Base-by-base conservation (phyloP, 2,113 vertebrate species). In the Aspidoscelis tigris region DNA sequence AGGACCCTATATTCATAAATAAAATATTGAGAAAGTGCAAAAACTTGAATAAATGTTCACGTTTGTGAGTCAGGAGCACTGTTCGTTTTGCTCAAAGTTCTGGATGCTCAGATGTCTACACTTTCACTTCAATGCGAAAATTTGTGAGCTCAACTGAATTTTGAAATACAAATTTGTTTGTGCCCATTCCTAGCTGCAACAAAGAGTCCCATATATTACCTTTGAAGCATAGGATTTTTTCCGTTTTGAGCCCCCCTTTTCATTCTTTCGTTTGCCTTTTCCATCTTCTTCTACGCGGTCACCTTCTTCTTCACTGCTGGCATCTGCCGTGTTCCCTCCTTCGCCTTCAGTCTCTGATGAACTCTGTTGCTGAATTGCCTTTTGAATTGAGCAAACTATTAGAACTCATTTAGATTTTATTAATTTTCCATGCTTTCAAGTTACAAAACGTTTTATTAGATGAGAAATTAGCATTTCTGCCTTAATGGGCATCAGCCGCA, bases 301-400 rank as follows among this genome's bases (percentile, higher is more conserved):
- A 0, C 97, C 97, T 93, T 98, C 98, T 75, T 99, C 98, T 92
- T 99, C 98, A 10, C 98, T 99, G 96, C 98, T 99, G 85, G 97
- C 98, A 53, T 99, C 98, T 22, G 97, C 98, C 1, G 97, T 92
- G 83, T 98, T 97, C 24, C 97, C 97, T 4, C 97, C 98, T 91
- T 98, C 98, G 20, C 97, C 97, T 88, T 99, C 98, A 2, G 98
- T 98, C 94, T 99, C 98, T 64, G 98, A 97, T 14, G 97, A 99
- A 89, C 97, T 97, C 96, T 99, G 98, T 78, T 98, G 98, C 91
- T 99, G 97, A 89, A 98, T 96, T 87, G 96, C 97, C 98, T 99
- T 92, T 87, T 87, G 93, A 94, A 83, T 39, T 41, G 83, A 41
- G 76, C 66, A 1, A 83, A 76, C 2, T 66, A 77, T 10, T 50